These are phyloP conservation scores for Meles meles DNA, from an alignment of 2,113 vertebrate species.

Conservation along the genomic window DNA sequence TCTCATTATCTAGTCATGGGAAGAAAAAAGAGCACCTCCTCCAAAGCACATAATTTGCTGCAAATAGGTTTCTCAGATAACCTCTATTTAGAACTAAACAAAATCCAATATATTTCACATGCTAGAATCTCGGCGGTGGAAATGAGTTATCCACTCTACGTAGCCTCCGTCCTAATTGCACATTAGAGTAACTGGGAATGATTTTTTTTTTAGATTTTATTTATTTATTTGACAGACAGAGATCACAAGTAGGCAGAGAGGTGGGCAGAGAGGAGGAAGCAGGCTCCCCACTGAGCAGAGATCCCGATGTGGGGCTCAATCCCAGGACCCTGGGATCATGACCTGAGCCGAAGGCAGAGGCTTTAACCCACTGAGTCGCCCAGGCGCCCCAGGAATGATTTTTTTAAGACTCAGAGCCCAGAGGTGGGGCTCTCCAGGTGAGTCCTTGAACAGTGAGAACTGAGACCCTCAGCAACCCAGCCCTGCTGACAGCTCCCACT, in stretches of 20 bases:
- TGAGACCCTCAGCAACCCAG: neutral
- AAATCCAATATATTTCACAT: neutral
- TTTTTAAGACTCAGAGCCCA: neutral
- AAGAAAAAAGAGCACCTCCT: neutral
- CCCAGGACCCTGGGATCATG: too few species aligned
- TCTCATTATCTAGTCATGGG: neutral
- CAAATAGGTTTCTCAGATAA: slow-evolving; percentile 10
- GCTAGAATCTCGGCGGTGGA: neutral
- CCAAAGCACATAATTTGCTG: neutral
- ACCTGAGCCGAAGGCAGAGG: too few species aligned
- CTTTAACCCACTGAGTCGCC: too few species aligned
- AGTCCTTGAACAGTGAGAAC: neutral
- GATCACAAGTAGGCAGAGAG: too few species aligned
- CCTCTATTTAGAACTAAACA: neutral
- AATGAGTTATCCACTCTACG: neutral
- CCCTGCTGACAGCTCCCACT: neutral
- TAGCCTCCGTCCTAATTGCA: neutral
- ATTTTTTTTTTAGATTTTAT: too few species aligned
- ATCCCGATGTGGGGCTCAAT: too few species aligned
- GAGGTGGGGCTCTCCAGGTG: neutral
- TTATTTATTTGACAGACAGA: too few species aligned
- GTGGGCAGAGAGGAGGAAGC: too few species aligned
- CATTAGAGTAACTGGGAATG: neutral
- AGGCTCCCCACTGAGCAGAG: too few species aligned
- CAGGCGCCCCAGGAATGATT: neutral